phyloP scores from a whole-genome alignment of 1,140 invertebrate species.

The Heliconius hewitsoni region DNA sequence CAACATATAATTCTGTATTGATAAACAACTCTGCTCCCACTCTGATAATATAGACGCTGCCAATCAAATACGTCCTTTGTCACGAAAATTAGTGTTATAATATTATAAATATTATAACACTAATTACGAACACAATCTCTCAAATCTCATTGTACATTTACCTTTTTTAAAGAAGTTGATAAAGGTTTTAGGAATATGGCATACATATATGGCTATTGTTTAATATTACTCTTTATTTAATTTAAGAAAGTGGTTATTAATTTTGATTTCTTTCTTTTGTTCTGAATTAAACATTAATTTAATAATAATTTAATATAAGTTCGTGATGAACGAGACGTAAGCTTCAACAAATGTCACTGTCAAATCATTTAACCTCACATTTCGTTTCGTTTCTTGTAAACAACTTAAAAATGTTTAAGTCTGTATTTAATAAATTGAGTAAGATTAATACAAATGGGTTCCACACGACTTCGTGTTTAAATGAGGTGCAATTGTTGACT shows the following conservation, averaged over 20 bases:
- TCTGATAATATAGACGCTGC: too few species aligned
- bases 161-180: too few species aligned
- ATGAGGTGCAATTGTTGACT: constrained; percentile 87
- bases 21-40: too few species aligned
- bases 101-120: not conserved
- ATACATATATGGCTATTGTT: too few species aligned
- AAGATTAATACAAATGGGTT: constrained; percentile 62
- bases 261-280: too few species aligned
- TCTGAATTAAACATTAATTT: too few species aligned
- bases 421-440: constrained; percentile 53
- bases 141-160: too few species aligned
- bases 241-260: too few species aligned
- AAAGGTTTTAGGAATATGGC: too few species aligned
- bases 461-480: constrained; percentile 82
- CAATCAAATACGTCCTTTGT: not conserved
- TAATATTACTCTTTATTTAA: too few species aligned
- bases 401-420: constrained; percentile 60
- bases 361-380: constrained; percentile 32
- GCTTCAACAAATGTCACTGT: constrained; percentile 22
- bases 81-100: not conserved
- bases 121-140: not conserved
- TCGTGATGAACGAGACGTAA: not conserved
- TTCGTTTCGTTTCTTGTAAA: constrained; percentile 19
- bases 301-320: not conserved
- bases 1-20: too few species aligned